A percentile compares a stretch with the other conserved stretches of the same genome.
Evolutionary conservation across 2,797 vertebrate genomes (phyloP).

Genomic region (Sebastes wilsoni): DNA sequence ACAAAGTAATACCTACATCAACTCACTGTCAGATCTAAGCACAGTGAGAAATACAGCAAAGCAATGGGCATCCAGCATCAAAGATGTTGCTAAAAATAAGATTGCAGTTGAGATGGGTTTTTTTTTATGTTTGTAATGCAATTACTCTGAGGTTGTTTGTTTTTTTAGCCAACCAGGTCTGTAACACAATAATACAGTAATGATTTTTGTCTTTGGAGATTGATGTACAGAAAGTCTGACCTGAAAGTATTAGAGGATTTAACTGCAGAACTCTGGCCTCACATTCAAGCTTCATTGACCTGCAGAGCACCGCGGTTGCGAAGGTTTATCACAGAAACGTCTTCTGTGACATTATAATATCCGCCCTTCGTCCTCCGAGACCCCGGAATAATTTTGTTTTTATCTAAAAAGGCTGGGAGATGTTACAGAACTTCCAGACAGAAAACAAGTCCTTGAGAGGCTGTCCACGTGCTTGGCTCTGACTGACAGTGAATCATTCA

Average conservation of each 20-base stretch:
- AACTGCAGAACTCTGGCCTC: conserved; percentile 7
- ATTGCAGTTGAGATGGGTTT: neutral
- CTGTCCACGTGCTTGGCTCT: conserved; percentile 49
- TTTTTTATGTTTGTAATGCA: neutral
- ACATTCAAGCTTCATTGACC: conserved; percentile 28
- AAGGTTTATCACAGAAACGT: conserved; percentile 28
- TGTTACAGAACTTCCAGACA: conserved; percentile 43
- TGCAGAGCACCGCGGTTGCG: neutral
- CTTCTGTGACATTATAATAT: conserved; percentile 35
- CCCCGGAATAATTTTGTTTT: conserved; percentile 38
- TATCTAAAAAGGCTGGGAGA: conserved; percentile 41
- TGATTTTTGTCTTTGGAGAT: neutral
- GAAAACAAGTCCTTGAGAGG: conserved; percentile 69
- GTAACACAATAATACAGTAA: neutral
- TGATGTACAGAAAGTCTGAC: neutral
- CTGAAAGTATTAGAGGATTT: conserved; percentile 1
- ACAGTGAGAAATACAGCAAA: neutral
- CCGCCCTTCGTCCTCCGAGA: neutral
- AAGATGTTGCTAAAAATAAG: neutral
- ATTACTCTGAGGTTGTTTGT: neutral
- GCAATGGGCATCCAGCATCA: neutral
- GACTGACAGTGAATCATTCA: conserved; percentile 76
- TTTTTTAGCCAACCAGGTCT: neutral
- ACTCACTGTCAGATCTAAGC: neutral
- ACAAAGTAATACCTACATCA: neutral